Evolutionary conservation across 2,113 vertebrate species (phyloP).

Genomic region (Lophura nycthemera): DNA sequence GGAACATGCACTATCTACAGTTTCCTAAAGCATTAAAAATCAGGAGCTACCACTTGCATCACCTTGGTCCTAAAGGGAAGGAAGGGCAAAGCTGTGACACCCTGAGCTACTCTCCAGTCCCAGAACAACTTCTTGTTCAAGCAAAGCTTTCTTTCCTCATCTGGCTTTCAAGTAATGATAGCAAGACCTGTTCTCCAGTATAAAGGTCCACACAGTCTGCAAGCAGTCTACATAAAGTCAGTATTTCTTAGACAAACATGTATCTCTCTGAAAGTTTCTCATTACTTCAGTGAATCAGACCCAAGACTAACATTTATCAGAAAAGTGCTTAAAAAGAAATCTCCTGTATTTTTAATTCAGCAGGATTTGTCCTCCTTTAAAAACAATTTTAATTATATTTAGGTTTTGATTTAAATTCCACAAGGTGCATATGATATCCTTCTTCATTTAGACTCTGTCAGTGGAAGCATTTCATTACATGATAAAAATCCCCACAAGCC

Average conservation of each 20-base stretch:
- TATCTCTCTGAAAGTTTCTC: background rate
- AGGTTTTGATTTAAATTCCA: conserved; percentile 24
- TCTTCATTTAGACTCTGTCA: conserved; percentile 45
- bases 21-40: background rate
- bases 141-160: background rate
- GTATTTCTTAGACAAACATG: background rate
- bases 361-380: background rate
- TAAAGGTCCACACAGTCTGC: background rate
- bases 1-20: background rate
- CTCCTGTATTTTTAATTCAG: conserved; percentile 8
- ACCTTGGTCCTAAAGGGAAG: background rate
- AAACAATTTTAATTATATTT: background rate
- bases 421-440: conserved; percentile 27
- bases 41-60: background rate
- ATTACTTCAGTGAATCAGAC: background rate
- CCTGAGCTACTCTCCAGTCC: background rate
- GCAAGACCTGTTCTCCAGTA: background rate
- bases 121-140: background rate
- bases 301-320: background rate
- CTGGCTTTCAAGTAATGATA: background rate
- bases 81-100: background rate
- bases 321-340: background rate
- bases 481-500: conserved; percentile 49
- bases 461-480: conserved; percentile 54
- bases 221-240: background rate